phyloP scores from a whole-genome alignment of 2,888 invertebrate genomes.

The Napeogenes sylphis region DNA sequence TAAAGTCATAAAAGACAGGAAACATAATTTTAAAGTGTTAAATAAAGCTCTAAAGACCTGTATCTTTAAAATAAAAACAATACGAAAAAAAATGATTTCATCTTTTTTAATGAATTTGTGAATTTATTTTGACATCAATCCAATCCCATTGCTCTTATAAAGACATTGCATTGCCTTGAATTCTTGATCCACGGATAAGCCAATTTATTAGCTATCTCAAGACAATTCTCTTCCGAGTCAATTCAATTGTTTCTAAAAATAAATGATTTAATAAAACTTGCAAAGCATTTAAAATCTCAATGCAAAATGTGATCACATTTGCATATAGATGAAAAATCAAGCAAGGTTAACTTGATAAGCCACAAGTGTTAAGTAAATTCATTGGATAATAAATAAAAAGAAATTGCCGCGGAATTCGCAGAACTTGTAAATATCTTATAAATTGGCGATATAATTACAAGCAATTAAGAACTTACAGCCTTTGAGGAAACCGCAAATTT shows the following conservation, averaged over 20 bases:
- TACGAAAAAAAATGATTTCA: no score
- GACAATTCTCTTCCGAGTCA: constrained; percentile 40
- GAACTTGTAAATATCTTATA: constrained; percentile 25
- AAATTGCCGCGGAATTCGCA: constrained; percentile 22
- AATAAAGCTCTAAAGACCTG: background rate
- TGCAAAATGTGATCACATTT: no score
- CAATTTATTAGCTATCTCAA: constrained; percentile 54
- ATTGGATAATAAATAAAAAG: constrained; percentile 15
- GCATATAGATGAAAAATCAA: no score
- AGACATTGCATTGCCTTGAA: constrained; percentile 44
- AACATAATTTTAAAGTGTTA: constrained; percentile 6
- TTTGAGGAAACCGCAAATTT: constrained; percentile 33
- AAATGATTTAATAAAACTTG: no score
- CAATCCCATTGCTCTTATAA: constrained; percentile 43
- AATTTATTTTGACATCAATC: constrained; percentile 57
- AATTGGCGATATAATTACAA: constrained; percentile 23
- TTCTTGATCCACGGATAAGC: constrained; percentile 44
- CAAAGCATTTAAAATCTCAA: no score
- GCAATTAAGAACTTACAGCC: constrained; percentile 28
- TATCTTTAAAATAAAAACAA: no score
- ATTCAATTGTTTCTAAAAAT: constrained; percentile 28
- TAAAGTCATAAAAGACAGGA: constrained; percentile 10
- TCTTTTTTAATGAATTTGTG: constrained; percentile 13
- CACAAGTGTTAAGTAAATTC: no score
- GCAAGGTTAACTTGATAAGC: no score